phyloP scores from a whole-genome alignment of 2,797 vertebrate genomes.

The Anguilla anguilla region DNA sequence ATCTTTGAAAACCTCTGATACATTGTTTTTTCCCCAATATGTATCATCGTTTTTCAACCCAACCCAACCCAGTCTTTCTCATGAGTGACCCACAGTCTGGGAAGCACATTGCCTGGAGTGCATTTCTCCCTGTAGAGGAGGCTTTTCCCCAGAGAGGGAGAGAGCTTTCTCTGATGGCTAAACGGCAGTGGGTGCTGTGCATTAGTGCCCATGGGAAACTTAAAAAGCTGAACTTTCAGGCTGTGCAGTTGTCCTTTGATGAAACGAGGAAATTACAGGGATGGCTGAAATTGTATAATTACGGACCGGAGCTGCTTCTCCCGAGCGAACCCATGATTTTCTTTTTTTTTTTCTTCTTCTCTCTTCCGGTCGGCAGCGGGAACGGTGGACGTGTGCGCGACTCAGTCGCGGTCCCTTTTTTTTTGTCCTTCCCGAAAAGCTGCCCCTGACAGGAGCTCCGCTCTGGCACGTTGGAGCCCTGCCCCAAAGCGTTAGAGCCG shows the following conservation, averaged over 20 bases:
- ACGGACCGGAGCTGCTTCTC: background rate
- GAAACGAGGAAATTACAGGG: slow-evolving; percentile 29
- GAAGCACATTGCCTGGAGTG: background rate
- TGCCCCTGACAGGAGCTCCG: background rate
- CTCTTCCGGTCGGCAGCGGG: background rate
- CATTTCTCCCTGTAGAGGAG: background rate
- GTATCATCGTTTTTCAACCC: too few relatives aligned
- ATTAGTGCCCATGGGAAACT: background rate
- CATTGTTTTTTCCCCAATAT: too few relatives aligned
- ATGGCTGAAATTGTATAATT: slow-evolving; percentile 23
- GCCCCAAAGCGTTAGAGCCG: background rate
- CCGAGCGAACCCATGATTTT: slow-evolving; percentile 19
- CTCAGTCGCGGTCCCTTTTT: slow-evolving; percentile 35
- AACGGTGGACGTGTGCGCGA: background rate
- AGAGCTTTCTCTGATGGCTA: background rate
- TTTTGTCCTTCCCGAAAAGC: slow-evolving; percentile 44
- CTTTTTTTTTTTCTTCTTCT: slow-evolving; percentile 13
- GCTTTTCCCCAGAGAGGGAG: background rate
- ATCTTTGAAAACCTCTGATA: too few relatives aligned
- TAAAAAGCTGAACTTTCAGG: background rate
- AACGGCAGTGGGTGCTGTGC: background rate
- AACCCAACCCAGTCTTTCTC: background rate
- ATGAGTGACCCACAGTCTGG: background rate
- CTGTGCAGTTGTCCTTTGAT: slow-evolving; percentile 3
- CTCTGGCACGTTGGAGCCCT: background rate